Conservation (phyloP, 1,140 invertebrate genomes). For the Heliconius himera region DNA sequence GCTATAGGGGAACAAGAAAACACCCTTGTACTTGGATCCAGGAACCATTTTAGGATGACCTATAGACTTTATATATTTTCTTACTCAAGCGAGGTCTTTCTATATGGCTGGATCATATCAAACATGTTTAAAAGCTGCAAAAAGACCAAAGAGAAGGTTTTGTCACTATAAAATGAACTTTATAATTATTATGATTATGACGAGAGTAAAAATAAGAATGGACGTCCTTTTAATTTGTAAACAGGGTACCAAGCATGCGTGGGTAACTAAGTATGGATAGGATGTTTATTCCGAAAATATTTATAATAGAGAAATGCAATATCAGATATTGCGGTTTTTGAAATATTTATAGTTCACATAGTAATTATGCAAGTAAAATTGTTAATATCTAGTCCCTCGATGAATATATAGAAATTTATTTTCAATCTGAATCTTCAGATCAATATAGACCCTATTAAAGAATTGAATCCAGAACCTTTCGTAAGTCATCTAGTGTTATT, state of each 20-base stretch:
- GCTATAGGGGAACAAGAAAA: slow-evolving; percentile 45
- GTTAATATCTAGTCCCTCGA: too few relatives aligned
- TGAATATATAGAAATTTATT: too few relatives aligned
- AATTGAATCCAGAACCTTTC: too few relatives aligned
- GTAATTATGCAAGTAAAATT: too few relatives aligned
- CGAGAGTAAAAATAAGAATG: slow-evolving; percentile 21
- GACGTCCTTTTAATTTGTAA: neutral
- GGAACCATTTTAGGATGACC: neutral
- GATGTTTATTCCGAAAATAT: neutral
- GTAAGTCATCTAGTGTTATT: too few relatives aligned
- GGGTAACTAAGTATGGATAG: slow-evolving; percentile 36
- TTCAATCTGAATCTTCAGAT: too few relatives aligned
- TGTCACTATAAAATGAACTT: slow-evolving; percentile 26
- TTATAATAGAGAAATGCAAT: neutral
- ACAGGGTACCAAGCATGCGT: slow-evolving; percentile 20
- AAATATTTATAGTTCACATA: neutral
- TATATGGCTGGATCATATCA: slow-evolving; percentile 45
- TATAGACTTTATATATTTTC: neutral
- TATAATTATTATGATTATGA: slow-evolving; percentile 20
- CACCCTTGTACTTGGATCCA: slow-evolving; percentile 31
- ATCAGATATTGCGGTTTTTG: neutral
- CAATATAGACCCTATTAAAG: too few relatives aligned
- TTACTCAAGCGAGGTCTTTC: slow-evolving; percentile 33
- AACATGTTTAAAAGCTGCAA: slow-evolving; percentile 13
- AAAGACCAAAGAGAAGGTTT: slow-evolving; percentile 17